Percentiles rank a stretch among this genome's conserved stretches.
Evolutionary conservation across 2,888 invertebrate genomes (phyloP).

Genomic region (Elysia crispata): DNA sequence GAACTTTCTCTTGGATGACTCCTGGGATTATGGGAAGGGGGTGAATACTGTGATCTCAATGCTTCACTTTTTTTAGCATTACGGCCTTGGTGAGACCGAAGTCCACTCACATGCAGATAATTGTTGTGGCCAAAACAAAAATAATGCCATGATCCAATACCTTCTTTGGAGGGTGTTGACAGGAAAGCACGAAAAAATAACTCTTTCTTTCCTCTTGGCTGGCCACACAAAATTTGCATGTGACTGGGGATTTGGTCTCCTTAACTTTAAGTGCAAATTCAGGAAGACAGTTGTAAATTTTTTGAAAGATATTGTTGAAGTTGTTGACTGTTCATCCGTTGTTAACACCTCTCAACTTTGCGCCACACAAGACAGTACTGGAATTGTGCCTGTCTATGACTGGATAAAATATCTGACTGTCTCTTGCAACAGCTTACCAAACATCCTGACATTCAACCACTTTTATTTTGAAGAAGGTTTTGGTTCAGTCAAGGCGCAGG

Average conservation of each 20-base stretch:
- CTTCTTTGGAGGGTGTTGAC: slow-evolving; percentile 39
- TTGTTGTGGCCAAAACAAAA: slow-evolving; percentile 24
- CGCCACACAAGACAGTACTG: too few species aligned
- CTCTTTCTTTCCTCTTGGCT: background rate
- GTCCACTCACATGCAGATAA: slow-evolving; percentile 22
- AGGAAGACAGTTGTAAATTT: background rate
- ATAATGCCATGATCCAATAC: slow-evolving; percentile 23
- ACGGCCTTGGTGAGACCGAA: slow-evolving; percentile 12
- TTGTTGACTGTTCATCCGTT: too few species aligned
- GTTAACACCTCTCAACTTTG: too few species aligned
- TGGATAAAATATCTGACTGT: background rate
- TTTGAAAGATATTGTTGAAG: too few species aligned
- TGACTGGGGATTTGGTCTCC: slow-evolving; percentile 13
- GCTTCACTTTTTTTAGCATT: slow-evolving; percentile 34
- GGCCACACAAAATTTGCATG: slow-evolving; percentile 52
- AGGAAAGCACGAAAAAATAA: slow-evolving; percentile 38
- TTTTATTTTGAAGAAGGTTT: too few species aligned
- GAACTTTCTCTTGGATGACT: slow-evolving; percentile 19
- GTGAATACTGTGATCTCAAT: slow-evolving; percentile 2
- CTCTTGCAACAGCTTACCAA: too few species aligned
- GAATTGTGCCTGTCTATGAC: background rate
- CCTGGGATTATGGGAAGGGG: background rate
- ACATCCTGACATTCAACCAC: too few species aligned
- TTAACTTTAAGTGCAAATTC: background rate
- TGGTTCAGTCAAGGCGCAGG: too few species aligned